Evolutionary conservation across 37 sponge, comb jelly and placozoan genomes (phyloP), one percentile per base, ranked within the genome.

Genomic region (Eunapius fragilis): DNA sequence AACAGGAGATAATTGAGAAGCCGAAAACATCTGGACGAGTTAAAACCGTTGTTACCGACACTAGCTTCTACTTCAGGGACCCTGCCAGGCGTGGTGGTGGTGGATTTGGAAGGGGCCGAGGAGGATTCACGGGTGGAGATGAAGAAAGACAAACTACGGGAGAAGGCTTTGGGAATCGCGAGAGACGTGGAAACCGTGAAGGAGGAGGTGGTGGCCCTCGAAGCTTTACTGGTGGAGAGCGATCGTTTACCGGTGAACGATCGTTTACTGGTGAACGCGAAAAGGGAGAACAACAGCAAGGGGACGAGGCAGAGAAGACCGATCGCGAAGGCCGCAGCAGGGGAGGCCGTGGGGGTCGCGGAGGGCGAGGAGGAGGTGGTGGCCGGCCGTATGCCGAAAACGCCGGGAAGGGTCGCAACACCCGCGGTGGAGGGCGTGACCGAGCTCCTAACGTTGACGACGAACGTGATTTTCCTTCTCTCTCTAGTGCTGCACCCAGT

Each of bases 1-100:
- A 35, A 31, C 75, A 91, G 95, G 92, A 92, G 73, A 90, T 92
- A 48, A 86, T 91, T 87, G 93, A 89, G 82, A 91, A 92, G 74
- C 75, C 77, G 10, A 89, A 95, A 80, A 92, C 92, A 0, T 95
- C 90, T 79, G 95, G 90, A 38, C 81, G 95, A 0, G 73, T 84
- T 30, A 79, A 87, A 50, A 88, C 83, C 0, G 83, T 83, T 19
- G 48, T 86, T 30, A 6, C 36, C 13, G 80, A 91, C 25, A 32
- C 81, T 27, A 86, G 69, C 38, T 88, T 87, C 75, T 90, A 81
- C 75, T 91, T 91, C 84, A 83, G 79, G 33, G 90, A 94, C 68
- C 87, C 87, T 7, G 73, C 85, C 2, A 37, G 90, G 33, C 82
- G 91, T 71, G 91, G 91, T 28, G 31, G 81, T 33, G 37, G 70